Percentiles rank a stretch among this genome's conserved stretches.
phyloP scores from a whole-genome alignment of 2,888 invertebrate species.

The Hydroisotoma schaefferi region DNA sequence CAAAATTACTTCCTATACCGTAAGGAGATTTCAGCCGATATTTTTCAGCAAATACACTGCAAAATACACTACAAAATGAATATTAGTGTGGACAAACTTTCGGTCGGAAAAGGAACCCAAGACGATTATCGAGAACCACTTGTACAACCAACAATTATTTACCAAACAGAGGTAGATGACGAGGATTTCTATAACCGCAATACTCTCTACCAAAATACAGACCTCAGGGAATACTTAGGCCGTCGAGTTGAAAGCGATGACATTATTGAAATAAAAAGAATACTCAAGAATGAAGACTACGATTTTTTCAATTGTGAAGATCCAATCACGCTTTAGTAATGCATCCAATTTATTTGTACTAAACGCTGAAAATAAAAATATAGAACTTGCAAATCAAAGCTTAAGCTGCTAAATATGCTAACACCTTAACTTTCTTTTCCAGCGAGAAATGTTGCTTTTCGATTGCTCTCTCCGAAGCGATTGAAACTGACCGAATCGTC shows the following conservation, averaged over 20 bases:
- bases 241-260: slow-evolving; percentile 40
- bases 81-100: too few species aligned
- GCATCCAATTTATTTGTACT: slow-evolving; percentile 10
- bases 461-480: slow-evolving; percentile 33
- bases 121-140: too few species aligned
- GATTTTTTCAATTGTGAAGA: slow-evolving; percentile 27
- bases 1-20: too few species aligned
- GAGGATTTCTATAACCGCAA: slow-evolving; percentile 11
- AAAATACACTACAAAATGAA: too few species aligned
- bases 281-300: slow-evolving; percentile 28
- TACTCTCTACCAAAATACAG: slow-evolving; percentile 23
- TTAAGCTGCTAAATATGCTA: not conserved
- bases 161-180: not conserved
- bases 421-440: not conserved
- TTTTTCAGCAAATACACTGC: too few species aligned
- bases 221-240: slow-evolving; percentile 20
- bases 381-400: not conserved
- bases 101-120: too few species aligned
- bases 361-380: slow-evolving; percentile 5
- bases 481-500: slow-evolving; percentile 28
- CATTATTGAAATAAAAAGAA: slow-evolving; percentile 18
- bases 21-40: too few species aligned
- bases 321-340: slow-evolving; percentile 23
- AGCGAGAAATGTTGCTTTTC: slow-evolving; percentile 45
- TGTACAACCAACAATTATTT: not conserved